Conservation (phyloP, 1,140 invertebrate genomes). For the Lordiphosa stackelbergi region DNA sequence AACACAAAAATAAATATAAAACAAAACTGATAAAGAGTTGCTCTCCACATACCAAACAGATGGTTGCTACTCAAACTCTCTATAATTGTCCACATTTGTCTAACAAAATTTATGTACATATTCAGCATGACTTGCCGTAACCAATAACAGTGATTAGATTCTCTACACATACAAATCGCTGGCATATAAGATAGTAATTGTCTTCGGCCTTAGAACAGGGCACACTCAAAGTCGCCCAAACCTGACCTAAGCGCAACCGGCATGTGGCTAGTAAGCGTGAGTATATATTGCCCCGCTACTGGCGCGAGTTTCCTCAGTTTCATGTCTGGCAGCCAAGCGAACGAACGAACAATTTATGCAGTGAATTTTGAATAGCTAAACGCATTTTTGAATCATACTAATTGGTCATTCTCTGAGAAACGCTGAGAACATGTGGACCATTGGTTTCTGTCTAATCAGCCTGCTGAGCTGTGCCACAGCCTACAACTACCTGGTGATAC, state of each 20-base stretch:
- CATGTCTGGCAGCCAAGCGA: slow-evolving; percentile 4
- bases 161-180: too few species aligned
- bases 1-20: slow-evolving; percentile 9
- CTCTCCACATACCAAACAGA: slow-evolving; percentile 1
- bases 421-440: slow-evolving; percentile 9
- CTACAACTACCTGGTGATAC: slow-evolving; percentile 76
- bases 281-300: slow-evolving; percentile 23
- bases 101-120: slow-evolving; percentile 1
- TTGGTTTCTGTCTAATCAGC: slow-evolving; percentile 30
- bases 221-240: background rate
- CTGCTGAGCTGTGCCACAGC: slow-evolving; percentile 49
- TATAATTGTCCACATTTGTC: background rate
- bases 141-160: background rate
- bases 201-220: background rate
- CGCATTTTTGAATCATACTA: background rate
- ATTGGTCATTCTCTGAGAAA: slow-evolving; percentile 1
- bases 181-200: too few species aligned
- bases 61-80: background rate
- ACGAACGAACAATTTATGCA: background rate
- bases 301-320: slow-evolving; percentile 30
- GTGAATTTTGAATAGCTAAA: background rate
- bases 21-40: slow-evolving; percentile 6
- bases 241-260: background rate
- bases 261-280: background rate
- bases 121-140: slow-evolving; percentile 4